Evolutionary conservation across 1,140 invertebrate species (phyloP).

Genomic region (Papilio machaon): DNA sequence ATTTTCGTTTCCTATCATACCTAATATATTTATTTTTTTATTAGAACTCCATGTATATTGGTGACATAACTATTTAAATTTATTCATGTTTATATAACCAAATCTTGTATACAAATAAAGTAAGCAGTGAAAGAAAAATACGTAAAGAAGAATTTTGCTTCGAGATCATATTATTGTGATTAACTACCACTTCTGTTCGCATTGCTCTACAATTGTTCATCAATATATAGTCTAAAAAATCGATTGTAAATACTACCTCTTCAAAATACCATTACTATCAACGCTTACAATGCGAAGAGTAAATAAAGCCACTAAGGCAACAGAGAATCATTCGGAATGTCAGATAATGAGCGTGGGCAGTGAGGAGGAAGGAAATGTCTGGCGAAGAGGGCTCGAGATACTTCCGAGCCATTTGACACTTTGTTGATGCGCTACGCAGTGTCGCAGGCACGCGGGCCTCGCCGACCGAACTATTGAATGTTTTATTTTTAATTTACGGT

Average conservation of each 20-base stretch:
- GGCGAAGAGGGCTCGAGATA: conserved; percentile 67
- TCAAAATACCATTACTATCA: conserved; percentile 26
- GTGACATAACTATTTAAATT: not conserved
- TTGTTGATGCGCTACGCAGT: conserved; percentile 69
- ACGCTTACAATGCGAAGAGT: conserved; percentile 48
- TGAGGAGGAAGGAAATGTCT: conserved; percentile 74
- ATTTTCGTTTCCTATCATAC: not conserved
- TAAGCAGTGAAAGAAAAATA: no score
- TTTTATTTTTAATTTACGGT: conserved; percentile 41
- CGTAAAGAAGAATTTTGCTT: not conserved
- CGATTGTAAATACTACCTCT: not conserved
- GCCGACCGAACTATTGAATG: conserved; percentile 38
- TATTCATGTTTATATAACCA: not conserved
- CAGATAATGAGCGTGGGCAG: conserved; percentile 76
- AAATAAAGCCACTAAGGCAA: conserved; percentile 78
- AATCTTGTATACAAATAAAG: not conserved
- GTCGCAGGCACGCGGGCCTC: conserved; percentile 59
- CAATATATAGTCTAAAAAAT: not conserved
- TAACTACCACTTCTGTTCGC: not conserved
- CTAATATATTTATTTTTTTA: not conserved
- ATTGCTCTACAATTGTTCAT: not conserved
- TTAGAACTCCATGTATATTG: not conserved
- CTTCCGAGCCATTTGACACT: conserved; percentile 76
- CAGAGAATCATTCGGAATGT: conserved; percentile 67
- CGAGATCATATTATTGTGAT: no score